These are phyloP conservation scores for Agrotis exclamationis DNA, from an alignment of 2,888 invertebrate genomes.

Conservation along the genomic window DNA sequence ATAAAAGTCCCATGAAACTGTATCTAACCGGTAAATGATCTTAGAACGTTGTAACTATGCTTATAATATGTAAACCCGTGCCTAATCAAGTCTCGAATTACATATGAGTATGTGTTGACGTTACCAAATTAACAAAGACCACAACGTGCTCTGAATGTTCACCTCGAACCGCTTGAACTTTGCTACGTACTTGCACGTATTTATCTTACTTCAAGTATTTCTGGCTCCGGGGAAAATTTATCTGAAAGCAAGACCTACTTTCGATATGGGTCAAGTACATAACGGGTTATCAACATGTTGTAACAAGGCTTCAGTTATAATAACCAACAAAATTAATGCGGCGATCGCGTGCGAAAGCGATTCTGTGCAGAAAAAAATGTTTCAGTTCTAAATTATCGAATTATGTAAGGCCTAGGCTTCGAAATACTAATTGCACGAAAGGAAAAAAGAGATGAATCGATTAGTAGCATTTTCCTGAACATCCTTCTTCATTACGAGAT, in stretches of 20 bases:
- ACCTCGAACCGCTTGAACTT: slow-evolving; percentile 28
- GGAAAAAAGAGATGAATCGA: not conserved
- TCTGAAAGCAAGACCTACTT: slow-evolving; percentile 51
- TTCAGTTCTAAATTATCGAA: slow-evolving; percentile 42
- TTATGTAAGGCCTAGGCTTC: slow-evolving; percentile 41
- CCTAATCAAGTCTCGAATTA: slow-evolving; percentile 50
- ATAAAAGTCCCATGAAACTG: slow-evolving; percentile 36
- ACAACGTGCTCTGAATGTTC: slow-evolving; percentile 53
- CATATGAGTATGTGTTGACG: slow-evolving; percentile 52
- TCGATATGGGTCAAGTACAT: slow-evolving; percentile 64
- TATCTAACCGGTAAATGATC: not conserved
- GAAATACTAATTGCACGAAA: slow-evolving; percentile 25
- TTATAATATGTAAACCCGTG: slow-evolving; percentile 25
- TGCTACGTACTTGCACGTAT: slow-evolving; percentile 24
- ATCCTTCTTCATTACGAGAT: slow-evolving; percentile 5
- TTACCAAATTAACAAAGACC: slow-evolving; percentile 60
- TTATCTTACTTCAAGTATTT: slow-evolving; percentile 46
- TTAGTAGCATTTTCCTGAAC: slow-evolving; percentile 1
- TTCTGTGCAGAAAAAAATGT: slow-evolving; percentile 54
- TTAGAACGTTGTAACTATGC: slow-evolving; percentile 22
- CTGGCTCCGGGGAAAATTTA: slow-evolving; percentile 38
- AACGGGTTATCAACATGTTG: slow-evolving; percentile 56
- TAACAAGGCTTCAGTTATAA: slow-evolving; percentile 62
- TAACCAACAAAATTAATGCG: slow-evolving; percentile 72
- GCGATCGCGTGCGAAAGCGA: slow-evolving; percentile 70